Percentiles rank a stretch among this genome's conserved stretches.
Evolutionary conservation across 2,113 vertebrate species (phyloP).

Genomic region (Coregonus clupeaformis): DNA sequence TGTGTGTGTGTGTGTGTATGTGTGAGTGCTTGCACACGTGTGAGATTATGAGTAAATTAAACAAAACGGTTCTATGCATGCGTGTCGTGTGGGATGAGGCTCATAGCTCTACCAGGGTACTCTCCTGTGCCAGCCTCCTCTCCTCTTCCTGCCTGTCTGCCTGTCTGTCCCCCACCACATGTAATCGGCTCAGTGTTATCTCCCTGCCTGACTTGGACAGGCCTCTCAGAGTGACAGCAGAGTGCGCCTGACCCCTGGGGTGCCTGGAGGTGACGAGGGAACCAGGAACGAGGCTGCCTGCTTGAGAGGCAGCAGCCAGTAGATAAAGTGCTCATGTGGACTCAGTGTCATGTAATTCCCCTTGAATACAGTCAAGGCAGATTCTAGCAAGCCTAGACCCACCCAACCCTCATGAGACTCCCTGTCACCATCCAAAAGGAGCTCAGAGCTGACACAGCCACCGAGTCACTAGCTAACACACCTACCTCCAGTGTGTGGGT

Average conservation of each 20-base stretch:
- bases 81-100: too few species aligned
- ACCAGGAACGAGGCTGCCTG: background rate
- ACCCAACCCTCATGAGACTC: conserved; percentile 74
- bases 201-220: background rate
- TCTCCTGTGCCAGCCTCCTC: background rate
- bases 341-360: conserved; percentile 32
- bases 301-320: conserved; percentile 8
- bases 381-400: conserved; percentile 54
- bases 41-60: conserved; percentile 25
- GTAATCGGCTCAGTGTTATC: conserved; percentile 11
- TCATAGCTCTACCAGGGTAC: too few species aligned
- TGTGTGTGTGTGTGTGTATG: conserved; percentile 49
- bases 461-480: background rate
- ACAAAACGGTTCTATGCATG: too few species aligned
- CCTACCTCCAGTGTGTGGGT: background rate
- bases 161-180: background rate
- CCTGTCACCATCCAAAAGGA: conserved; percentile 67
- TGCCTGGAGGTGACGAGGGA: background rate
- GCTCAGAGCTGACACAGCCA: conserved; percentile 44
- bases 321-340: conserved; percentile 20
- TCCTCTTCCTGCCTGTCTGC: conserved; percentile 17
- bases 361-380: conserved; percentile 25
- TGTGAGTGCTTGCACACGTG: conserved; percentile 10
- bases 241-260: conserved; percentile 6
- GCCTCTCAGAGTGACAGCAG: conserved; percentile 1